Conservation (phyloP, 1,140 invertebrate species). For the Lucilia sericata region DNA sequence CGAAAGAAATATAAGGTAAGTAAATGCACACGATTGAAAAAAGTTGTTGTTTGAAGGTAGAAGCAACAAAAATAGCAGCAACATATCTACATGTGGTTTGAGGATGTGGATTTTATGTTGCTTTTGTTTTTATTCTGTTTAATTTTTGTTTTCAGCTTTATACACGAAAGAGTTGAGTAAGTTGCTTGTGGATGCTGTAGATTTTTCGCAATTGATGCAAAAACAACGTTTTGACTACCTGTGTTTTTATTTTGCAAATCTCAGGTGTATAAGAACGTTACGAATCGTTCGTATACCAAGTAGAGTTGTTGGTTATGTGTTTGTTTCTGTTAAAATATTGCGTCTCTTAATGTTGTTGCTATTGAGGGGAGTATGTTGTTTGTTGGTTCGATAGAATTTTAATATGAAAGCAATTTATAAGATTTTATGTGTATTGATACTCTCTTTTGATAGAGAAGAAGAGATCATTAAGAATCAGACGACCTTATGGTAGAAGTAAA, state of each 20-base stretch:
- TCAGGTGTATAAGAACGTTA: constrained; percentile 11
- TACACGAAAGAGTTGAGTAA: background rate
- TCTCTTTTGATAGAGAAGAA: background rate
- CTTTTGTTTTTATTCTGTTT: background rate
- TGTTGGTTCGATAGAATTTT: background rate
- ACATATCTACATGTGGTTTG: background rate
- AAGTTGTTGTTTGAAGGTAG: background rate
- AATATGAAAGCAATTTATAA: background rate
- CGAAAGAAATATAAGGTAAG: background rate
- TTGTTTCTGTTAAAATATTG: background rate
- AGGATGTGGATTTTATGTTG: constrained; percentile 14
- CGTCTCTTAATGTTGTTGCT: background rate
- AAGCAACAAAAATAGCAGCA: background rate
- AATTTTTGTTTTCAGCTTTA: background rate
- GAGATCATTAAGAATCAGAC: background rate
- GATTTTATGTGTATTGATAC: background rate
- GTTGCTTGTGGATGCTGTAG: constrained; percentile 11
- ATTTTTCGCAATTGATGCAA: background rate
- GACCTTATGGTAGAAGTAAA: background rate
- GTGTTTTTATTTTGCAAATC: constrained; percentile 9
- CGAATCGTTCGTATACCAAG: background rate
- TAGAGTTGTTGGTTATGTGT: background rate
- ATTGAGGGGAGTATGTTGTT: background rate
- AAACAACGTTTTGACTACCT: background rate
- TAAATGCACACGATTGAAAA: background rate